Evolutionary conservation across 2,888 invertebrate genomes (phyloP).

Genomic region (Cheilosia urbana): DNA sequence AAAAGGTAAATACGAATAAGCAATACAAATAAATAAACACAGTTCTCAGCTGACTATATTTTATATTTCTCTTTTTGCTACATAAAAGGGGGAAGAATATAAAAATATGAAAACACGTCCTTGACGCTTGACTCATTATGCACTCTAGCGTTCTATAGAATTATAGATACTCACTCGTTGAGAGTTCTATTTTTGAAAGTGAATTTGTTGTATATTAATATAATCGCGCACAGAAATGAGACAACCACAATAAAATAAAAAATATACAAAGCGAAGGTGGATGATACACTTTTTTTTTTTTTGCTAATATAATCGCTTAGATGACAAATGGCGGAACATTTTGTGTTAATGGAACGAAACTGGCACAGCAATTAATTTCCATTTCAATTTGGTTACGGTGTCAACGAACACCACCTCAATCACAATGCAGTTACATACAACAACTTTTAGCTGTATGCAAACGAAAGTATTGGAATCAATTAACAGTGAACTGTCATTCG

Average conservation of each 20-base stretch:
- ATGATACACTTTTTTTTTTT: slow-evolving; percentile 17
- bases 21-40: neutral
- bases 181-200: slow-evolving; percentile 41
- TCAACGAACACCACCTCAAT: slow-evolving; percentile 9
- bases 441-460: neutral
- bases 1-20: slow-evolving; percentile 38
- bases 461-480: slow-evolving; percentile 34
- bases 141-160: slow-evolving; percentile 32
- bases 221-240: slow-evolving; percentile 10
- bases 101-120: slow-evolving; percentile 37
- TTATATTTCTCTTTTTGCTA: slow-evolving; percentile 1
- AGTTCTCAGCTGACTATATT: neutral
- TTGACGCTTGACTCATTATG: slow-evolving; percentile 64
- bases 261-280: slow-evolving; percentile 30
- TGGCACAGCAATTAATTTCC: slow-evolving; percentile 29
- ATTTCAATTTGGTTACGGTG: slow-evolving; percentile 29
- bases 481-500: slow-evolving; percentile 38
- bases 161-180: neutral
- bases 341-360: slow-evolving; percentile 27
- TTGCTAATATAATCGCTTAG: neutral
- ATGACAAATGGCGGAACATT: slow-evolving; percentile 4
- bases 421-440: neutral
- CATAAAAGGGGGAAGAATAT: neutral
- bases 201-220: slow-evolving; percentile 34
- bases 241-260: slow-evolving; percentile 39